Conservation (phyloP, 2,888 invertebrate species). For the Phaedon cochleariae region DNA sequence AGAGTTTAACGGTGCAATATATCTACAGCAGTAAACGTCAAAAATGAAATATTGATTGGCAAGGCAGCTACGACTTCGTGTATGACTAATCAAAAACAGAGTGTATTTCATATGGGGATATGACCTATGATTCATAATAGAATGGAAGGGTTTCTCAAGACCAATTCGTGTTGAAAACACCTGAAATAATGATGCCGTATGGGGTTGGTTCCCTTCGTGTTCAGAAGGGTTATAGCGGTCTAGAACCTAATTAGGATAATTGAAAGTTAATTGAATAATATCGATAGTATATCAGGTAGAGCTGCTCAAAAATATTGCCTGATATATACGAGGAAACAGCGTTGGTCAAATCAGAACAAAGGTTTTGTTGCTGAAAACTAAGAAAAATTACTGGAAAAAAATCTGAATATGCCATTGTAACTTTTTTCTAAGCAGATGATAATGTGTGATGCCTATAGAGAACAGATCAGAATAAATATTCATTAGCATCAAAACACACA, state of each 20-base stretch:
- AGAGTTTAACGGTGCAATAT: neutral
- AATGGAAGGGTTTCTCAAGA: constrained; percentile 11
- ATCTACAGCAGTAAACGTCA: neutral
- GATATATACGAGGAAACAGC: too few relatives aligned
- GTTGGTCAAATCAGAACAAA: too few relatives aligned
- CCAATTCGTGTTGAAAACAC: constrained; percentile 1
- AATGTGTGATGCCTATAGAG: too few relatives aligned
- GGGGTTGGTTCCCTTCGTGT: neutral
- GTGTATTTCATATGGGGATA: constrained; percentile 31
- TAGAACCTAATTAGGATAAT: neutral
- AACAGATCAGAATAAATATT: too few relatives aligned
- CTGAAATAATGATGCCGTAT: neutral
- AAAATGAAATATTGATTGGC: neutral
- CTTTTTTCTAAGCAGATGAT: too few relatives aligned
- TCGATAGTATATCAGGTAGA: neutral
- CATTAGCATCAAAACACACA: too few relatives aligned
- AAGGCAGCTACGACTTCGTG: neutral
- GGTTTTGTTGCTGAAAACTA: too few relatives aligned
- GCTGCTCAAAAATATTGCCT: too few relatives aligned
- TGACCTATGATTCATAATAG: constrained; percentile 20
- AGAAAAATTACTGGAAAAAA: too few relatives aligned
- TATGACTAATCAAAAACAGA: constrained; percentile 29
- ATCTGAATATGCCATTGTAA: too few relatives aligned
- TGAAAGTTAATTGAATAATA: neutral
- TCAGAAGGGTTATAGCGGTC: neutral